Conservation (phyloP, 2,888 invertebrate genomes). For the Sarcophaga caerulescens region DNA sequence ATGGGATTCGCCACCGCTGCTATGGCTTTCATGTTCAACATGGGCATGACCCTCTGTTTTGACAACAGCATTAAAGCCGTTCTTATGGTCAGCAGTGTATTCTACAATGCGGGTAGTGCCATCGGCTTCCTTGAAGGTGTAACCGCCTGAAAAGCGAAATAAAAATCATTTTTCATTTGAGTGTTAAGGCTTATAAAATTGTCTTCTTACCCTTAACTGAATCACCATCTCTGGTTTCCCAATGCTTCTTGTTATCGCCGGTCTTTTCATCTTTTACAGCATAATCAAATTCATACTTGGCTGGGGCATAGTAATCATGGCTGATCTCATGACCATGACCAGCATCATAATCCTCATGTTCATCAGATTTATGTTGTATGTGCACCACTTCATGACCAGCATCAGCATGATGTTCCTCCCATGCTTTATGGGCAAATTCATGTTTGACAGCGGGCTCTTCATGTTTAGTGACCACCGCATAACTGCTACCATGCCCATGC, state of each 20-base stretch:
- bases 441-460: constrained; percentile 69
- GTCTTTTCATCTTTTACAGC: constrained; percentile 80
- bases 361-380: constrained; percentile 58
- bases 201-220: constrained; percentile 74
- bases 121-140: constrained; percentile 80
- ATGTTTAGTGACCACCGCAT: constrained; percentile 74
- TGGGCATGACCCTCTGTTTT: constrained; percentile 55
- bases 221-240: constrained; percentile 82
- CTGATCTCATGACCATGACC: constrained; percentile 45
- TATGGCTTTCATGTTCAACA: constrained; percentile 27
- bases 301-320: constrained; percentile 70
- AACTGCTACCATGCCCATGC: constrained; percentile 73
- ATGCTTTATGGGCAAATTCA: constrained; percentile 22
- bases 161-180: background rate
- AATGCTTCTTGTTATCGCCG: constrained; percentile 80
- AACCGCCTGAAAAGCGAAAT: constrained; percentile 21
- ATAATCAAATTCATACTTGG: constrained; percentile 80
- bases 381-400: constrained; percentile 53
- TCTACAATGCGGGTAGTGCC: constrained; percentile 82
- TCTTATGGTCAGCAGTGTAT: constrained; percentile 60
- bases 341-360: constrained; percentile 55
- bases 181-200: background rate
- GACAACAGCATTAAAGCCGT: constrained; percentile 55
- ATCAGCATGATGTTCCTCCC: constrained; percentile 53
- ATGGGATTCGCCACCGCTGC: background rate